A percentile compares a stretch with the other conserved stretches of the same genome.
These are phyloP conservation scores for Nymphalis urticae DNA, from an alignment of 2,888 invertebrate genomes.

Conservation along the genomic window DNA sequence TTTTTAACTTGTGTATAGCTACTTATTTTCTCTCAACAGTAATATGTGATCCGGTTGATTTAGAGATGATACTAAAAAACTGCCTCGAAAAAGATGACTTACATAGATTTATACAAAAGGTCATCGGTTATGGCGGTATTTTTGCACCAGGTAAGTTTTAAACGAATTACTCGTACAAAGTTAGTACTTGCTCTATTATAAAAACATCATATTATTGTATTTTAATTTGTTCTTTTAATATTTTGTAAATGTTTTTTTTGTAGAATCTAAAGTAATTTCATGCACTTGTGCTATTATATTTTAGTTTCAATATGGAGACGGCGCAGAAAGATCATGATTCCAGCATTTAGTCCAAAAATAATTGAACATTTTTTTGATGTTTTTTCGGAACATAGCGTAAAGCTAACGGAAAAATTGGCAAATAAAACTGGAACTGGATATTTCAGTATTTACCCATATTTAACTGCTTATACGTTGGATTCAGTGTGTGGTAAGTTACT, in stretches of 20 bases:
- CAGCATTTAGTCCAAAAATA: conserved; percentile 85
- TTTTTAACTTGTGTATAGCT: neutral
- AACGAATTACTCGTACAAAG: neutral
- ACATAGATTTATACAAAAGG: conserved; percentile 40
- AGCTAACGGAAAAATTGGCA: conserved; percentile 68
- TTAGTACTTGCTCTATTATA: neutral
- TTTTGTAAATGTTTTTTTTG: neutral
- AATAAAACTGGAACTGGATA: conserved; percentile 46
- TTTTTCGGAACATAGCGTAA: conserved; percentile 82
- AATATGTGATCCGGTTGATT: conserved; percentile 58
- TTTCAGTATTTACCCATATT: conserved; percentile 77
- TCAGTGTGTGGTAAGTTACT: conserved; percentile 81
- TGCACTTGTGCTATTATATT: conserved; percentile 13
- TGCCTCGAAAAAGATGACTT: conserved; percentile 61
- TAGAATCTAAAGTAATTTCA: too few relatives aligned
- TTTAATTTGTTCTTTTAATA: neutral
- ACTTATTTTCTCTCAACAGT: conserved; percentile 47
- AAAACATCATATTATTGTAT: too few relatives aligned
- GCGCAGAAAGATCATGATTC: conserved; percentile 83
- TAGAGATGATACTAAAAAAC: conserved; percentile 64
- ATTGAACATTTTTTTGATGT: conserved; percentile 84
- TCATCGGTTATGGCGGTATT: conserved; percentile 47
- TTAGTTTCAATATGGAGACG: conserved; percentile 81
- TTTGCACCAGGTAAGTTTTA: conserved; percentile 42
- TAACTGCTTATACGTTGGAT: conserved; percentile 82